A percentile compares a stretch with the other conserved stretches of the same genome.
phyloP scores from a whole-genome alignment of 2,113 vertebrate species.

The Eulemur macaco region DNA sequence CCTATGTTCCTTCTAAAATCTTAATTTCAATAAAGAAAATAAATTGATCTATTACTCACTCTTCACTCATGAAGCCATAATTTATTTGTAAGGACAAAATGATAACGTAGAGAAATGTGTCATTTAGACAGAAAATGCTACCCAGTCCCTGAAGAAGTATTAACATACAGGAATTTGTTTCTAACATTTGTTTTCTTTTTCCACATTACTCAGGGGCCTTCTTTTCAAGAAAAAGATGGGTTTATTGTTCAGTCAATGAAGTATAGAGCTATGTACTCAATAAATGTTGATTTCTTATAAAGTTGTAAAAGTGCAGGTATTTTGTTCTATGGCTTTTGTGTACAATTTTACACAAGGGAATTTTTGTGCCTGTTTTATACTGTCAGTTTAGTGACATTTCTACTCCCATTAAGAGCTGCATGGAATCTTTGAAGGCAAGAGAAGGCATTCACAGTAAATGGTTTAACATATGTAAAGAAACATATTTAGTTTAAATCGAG shows the following conservation, averaged over 20 bases:
- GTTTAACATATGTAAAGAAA: slow-evolving; percentile 47
- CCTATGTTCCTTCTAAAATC: not conserved
- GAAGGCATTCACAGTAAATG: not conserved
- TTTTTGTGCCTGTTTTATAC: not conserved
- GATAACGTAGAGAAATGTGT: not conserved
- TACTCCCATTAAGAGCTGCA: not conserved
- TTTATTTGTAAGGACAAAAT: not conserved
- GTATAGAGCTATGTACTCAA: not conserved
- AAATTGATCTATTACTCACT: not conserved
- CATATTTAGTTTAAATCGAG: slow-evolving; percentile 14
- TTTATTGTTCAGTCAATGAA: slow-evolving; percentile 37
- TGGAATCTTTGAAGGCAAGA: not conserved
- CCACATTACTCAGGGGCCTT: not conserved
- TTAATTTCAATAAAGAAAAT: not conserved
- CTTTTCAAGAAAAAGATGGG: not conserved
- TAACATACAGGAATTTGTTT: not conserved
- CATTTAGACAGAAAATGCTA: slow-evolving; percentile 6
- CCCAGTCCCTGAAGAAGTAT: not conserved
- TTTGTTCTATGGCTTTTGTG: not conserved
- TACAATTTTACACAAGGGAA: slow-evolving; percentile 36
- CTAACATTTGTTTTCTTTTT: not conserved
- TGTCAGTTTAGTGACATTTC: slow-evolving; percentile 26
- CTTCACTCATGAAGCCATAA: not conserved
- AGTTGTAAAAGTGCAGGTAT: not conserved
- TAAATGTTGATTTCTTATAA: slow-evolving; percentile 45